Evolutionary conservation across 2,888 invertebrate genomes (phyloP).

Genomic region (Galerucella nymphaeae): DNA sequence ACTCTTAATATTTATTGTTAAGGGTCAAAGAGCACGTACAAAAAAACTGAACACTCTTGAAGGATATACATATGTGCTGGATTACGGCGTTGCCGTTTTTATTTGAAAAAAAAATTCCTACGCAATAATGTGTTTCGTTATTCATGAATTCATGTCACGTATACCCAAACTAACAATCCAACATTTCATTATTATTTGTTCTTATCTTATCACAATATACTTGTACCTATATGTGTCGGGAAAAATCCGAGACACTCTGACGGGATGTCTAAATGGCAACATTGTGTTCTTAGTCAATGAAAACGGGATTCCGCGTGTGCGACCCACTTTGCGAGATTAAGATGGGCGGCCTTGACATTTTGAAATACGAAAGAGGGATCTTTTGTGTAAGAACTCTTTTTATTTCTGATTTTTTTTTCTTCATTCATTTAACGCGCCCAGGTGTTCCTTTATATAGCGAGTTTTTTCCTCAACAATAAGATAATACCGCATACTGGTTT

Average conservation of each 20-base stretch:
- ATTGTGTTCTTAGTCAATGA: constrained; percentile 1
- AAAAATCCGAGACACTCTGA: too few species aligned
- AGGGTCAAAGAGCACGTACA: constrained; percentile 22
- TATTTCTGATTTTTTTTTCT: constrained; percentile 20
- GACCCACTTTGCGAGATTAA: constrained; percentile 50
- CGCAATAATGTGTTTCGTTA: too few species aligned
- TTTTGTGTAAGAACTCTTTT: constrained; percentile 24
- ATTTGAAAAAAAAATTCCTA: not conserved
- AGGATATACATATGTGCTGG: constrained; percentile 8
- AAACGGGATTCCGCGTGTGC: constrained; percentile 44
- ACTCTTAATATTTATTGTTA: constrained; percentile 33
- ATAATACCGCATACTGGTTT: constrained; percentile 30
- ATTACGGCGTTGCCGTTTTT: not conserved
- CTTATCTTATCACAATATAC: too few species aligned
- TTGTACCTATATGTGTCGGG: too few species aligned
- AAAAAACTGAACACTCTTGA: constrained; percentile 23
- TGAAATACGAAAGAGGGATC: constrained; percentile 37
- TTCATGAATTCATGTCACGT: too few species aligned
- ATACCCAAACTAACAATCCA: too few species aligned
- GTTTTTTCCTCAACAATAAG: constrained; percentile 22
- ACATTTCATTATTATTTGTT: too few species aligned
- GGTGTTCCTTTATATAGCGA: constrained; percentile 33
- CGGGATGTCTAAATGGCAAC: constrained; percentile 21
- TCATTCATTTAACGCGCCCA: constrained; percentile 33
- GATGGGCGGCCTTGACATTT: constrained; percentile 50